Evolutionary conservation across 2,113 vertebrate species (phyloP).

Genomic region (chimpanzee (Pan troglodytes)): DNA sequence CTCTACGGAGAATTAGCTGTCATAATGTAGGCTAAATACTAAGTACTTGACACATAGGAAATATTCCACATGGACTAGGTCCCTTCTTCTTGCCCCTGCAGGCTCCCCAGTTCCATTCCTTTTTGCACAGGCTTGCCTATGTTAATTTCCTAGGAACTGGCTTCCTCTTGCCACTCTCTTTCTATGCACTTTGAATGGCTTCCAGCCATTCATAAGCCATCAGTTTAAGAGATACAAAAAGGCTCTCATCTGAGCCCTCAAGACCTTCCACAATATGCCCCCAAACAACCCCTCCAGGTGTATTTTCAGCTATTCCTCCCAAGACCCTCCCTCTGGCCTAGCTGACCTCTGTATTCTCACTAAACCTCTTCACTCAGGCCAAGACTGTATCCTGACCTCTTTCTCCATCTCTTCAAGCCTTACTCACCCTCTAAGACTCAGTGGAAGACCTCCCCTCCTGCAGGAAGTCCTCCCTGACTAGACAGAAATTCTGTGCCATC

Average conservation of each 20-base stretch:
- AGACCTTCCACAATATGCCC: background rate
- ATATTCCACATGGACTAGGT: background rate
- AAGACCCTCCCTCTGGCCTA: background rate
- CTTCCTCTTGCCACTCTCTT: background rate
- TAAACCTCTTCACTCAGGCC: background rate
- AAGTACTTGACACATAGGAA: rapidly evolving
- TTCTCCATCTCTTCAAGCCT: background rate
- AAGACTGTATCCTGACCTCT: background rate
- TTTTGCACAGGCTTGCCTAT: background rate
- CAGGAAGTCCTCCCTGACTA: background rate
- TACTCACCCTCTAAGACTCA: background rate
- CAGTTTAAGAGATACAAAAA: background rate
- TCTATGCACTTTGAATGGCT: background rate
- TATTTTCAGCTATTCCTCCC: background rate
- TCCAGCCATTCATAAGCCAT: background rate
- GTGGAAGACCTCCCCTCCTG: background rate
- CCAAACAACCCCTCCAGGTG: rapidly evolving
- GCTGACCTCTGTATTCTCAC: background rate
- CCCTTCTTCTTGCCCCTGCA: background rate
- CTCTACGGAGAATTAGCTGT: background rate
- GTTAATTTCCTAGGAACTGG: background rate
- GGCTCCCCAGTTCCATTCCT: background rate
- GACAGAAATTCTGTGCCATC: background rate
- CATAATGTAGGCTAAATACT: background rate
- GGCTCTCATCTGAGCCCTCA: background rate